Evolutionary conservation across 2,797 vertebrate species (phyloP), one percentile per base, ranked within the genome.

Genomic region (Orientallactaga sibirica): DNA sequence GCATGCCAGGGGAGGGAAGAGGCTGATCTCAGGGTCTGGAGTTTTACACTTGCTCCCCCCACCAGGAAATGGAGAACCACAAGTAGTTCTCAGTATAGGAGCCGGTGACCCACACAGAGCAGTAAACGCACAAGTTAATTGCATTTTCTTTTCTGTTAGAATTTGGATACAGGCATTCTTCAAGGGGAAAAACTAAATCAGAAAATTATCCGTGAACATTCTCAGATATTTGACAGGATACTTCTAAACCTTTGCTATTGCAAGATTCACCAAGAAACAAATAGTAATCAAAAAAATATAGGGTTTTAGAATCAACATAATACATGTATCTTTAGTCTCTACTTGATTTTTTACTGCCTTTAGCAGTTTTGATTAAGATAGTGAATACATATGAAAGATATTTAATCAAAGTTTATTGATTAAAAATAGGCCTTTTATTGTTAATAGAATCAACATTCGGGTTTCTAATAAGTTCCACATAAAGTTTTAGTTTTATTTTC

Each of bases 381-480:
- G 11, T 68, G 43, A 43, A 84, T 90, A 2, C 37, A 58, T 48
- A 10, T 73, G 37, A 25, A 18, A 85, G 37, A 76, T 91, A 92
- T 58, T 89, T 91, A 89, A 87, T 92, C 85, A 66, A 70, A 71
- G 7, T 75, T 81, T 73, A 81, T 77, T 85, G 66, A 79, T 92
- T 92, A 73, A 91, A 94, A 88, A 67, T 33, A 29, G 74, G 80
- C 61, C 16, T 84, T 87, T 76, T 78, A 48, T 83, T 97, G 37
- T 79, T 81, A 10, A 85, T 71, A 70, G 5, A 52, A 52, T 66
- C 66, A 66, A 68, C 68, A 82, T 33, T 76, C 18, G 76, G 71
- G 27, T 76, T 90, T 86, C 73, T 88, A 93, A 89, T 92, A 22
- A 70, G 70, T 58, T 76, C 58, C 79, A 58, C 73, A 24, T 78